Base-by-base conservation (phyloP, 2,113 vertebrate species). In the Panurus biarmicus region DNA sequence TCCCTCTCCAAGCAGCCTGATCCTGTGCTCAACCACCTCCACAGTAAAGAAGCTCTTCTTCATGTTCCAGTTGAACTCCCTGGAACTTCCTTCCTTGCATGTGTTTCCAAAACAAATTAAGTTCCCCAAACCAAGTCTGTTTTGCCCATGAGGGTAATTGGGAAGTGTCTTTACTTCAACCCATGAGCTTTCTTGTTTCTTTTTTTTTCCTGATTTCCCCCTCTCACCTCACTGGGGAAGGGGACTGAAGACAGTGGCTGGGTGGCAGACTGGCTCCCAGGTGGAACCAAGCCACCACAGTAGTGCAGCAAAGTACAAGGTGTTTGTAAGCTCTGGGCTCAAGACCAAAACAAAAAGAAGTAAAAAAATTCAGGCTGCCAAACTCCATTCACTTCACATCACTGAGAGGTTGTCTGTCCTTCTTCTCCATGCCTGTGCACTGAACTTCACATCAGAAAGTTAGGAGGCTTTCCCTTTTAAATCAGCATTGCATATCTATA, bases 361-460 rank as follows among this genome's bases (percentile, higher is more conserved):
- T 22, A 62, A 57, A 84, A 36, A 16, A 79, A 60, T 25, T 62
- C 6, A 79, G 14, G 17, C 47, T 36, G 33, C 40, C 42, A 24
- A 54, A 26, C 14, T 45, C 13, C 10, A 1, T 24, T 56, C n/a
- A 35, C 19, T 48, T 21, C 28, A 28, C 0, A 0, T 29, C 44
- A 58, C 1, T 53, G n/a, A 53, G 0, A 0, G 18, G 11, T 13
- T 38, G 15, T 15, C 45, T 21, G 25, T 31, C 44, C 29, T 87
- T 42, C 36, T 40, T 60, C 36, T 54, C 33, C 29, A 10, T 1
- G 23, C 12, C 57, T 40, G 38, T 14, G 36, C 54, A 60, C 20
- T 50, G 54, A 93, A 72, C 45, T 70, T 61, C 33, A 47, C 1
- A 0, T n/a, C 19, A 80, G 38, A 61, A 71, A 62, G 6, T 40